A percentile compares a stretch with the other conserved stretches of the same genome.
Evolutionary conservation across 1,140 invertebrate species (phyloP).

Genomic region (Coboldia fuscipes): DNA sequence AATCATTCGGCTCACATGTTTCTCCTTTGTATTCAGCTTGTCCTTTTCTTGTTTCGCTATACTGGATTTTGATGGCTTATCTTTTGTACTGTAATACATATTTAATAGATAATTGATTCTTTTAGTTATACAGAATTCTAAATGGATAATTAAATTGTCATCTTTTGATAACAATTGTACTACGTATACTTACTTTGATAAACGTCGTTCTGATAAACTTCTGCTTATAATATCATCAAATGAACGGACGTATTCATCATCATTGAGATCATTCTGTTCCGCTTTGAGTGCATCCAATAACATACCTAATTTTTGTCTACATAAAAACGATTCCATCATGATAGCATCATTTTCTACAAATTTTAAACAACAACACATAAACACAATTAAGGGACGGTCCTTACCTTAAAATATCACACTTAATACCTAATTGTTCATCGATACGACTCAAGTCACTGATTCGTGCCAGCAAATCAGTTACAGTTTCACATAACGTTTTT

Average conservation of each 20-base stretch:
- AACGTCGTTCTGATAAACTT: constrained; percentile 7
- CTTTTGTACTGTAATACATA: constrained; percentile 2
- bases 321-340: not conserved
- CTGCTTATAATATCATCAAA: constrained; percentile 13
- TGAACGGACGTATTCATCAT: constrained; percentile 15
- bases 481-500: constrained; percentile 61
- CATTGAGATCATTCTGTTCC: constrained; percentile 26
- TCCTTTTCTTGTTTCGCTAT: constrained; percentile 19
- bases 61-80: not conserved
- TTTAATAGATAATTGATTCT: constrained; percentile 9
- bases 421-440: constrained; percentile 36
- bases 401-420: constrained; percentile 45
- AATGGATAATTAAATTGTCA: no score
- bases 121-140: no score
- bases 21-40: constrained; percentile 16
- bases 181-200: no score
- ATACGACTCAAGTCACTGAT: constrained; percentile 32
- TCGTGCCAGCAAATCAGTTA: constrained; percentile 52
- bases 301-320: constrained; percentile 44
- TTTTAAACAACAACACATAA: not conserved
- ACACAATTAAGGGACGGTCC: not conserved
- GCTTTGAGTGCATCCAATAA: constrained; percentile 49
- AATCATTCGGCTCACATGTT: constrained; percentile 14
- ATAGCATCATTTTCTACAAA: no score
- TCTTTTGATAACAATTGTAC: no score